Evolutionary conservation across 2,113 vertebrate genomes (phyloP).

Genomic region (Ophthalmolycus amberensis): DNA sequence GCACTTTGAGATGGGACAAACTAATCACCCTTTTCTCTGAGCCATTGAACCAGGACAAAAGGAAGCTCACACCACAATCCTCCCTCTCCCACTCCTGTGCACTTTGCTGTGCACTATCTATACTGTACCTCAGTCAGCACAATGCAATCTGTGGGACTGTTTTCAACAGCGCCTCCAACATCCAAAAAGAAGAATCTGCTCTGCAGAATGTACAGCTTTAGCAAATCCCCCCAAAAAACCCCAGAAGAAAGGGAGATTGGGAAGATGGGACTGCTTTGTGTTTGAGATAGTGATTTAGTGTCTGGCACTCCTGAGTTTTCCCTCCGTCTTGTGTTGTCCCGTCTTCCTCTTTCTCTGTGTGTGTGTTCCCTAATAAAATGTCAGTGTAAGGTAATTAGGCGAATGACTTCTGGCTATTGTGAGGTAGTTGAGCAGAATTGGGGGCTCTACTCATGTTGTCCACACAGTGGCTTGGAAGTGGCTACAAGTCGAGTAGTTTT

Average conservation of each 20-base stretch:
- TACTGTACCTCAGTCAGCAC: conserved; percentile 73
- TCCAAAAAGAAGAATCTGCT: conserved; percentile 57
- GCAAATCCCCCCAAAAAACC: conserved; percentile 63
- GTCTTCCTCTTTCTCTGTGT: conserved; percentile 29
- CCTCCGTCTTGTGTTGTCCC: conserved; percentile 13
- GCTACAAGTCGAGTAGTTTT: conserved; percentile 7
- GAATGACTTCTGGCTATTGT: conserved; percentile 57
- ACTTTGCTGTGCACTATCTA: conserved; percentile 68
- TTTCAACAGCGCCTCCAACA: conserved; percentile 61
- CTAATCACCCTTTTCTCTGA: conserved; percentile 79
- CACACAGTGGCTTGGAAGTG: conserved; percentile 15
- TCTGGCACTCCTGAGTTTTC: conserved; percentile 44
- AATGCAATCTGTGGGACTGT: conserved; percentile 58
- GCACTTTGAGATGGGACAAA: conserved; percentile 77
- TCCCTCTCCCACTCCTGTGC: conserved; percentile 62
- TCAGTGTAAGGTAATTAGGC: conserved; percentile 65
- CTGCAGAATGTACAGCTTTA: conserved; percentile 65
- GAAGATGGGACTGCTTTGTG: conserved; percentile 72
- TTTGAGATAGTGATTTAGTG: conserved; percentile 70
- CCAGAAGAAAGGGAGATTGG: conserved; percentile 56
- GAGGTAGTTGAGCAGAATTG: conserved; percentile 36
- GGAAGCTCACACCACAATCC: conserved; percentile 68
- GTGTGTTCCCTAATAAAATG: conserved; percentile 60
- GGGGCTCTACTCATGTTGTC: conserved; percentile 37
- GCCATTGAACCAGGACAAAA: conserved; percentile 82